Base-by-base conservation (phyloP, 2,888 invertebrate species). In the Cecidostiba fungosa region DNA sequence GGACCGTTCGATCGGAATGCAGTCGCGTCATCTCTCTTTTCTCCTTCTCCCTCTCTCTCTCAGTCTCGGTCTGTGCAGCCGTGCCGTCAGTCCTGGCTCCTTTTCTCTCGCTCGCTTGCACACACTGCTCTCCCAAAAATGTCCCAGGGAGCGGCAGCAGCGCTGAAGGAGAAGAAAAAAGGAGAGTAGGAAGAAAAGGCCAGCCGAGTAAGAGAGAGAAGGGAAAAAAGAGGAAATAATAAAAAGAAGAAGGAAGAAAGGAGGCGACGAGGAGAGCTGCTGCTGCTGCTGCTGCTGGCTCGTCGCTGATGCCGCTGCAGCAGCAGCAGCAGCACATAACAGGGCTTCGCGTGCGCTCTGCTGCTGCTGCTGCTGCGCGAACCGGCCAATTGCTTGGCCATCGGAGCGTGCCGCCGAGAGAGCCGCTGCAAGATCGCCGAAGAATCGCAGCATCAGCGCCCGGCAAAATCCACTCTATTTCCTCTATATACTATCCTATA, bases 381-480 rank as follows among this genome's bases (percentile, higher is more conserved):
- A 91, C 91, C 92, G 92, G 92, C 92, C 92, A 92, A 92, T 92
- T 91, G 92, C 90, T 90, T 88, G 90, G 91, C 91, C 92, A 91
- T 90, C 90, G 90, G 91, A 90, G 90, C 89, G 87, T 88, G 89
- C 89, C 89, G 89, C 89, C 89, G 89, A 89, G 90, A 89, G 90
- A 89, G 88, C 88, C 74, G 88, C 90, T 89, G 62, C 62, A 26
- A 26, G 62, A 23, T 62, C 62, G 62, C 62, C 23, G 88, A 88
- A 89, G 90, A 90, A 88, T 90, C 90, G 91, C 90, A 87, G 82
- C 89, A 88, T 90, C 89, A 90, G 90, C 89, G 88, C 88, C 88
- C 82, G 87, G 89, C 89, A 88, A 89, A 89, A 89, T 90, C 90
- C 90, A 66, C 29, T 66, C 66, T 66, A 66, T 66, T 66, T 66